Evolutionary conservation across 2,113 vertebrate genomes (phyloP), one percentile per base, ranked within the genome.

Genomic region (Anhinga anhinga): DNA sequence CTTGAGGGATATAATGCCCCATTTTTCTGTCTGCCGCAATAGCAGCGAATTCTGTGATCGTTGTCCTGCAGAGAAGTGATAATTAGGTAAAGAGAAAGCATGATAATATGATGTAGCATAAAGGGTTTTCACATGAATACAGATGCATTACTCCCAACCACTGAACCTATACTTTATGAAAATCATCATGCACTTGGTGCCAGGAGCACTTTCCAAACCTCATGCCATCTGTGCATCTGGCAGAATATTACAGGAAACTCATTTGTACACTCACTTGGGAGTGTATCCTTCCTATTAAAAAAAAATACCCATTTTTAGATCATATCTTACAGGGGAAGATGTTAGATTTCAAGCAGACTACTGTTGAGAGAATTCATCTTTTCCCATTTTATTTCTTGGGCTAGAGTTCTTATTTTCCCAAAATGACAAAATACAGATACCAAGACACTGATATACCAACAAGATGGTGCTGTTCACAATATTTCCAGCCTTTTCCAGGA

Each of bases 191-290:
- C 62, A 36, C 38, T 90, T 86, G 47, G 87, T 86, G 47, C 63
- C 71, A 95, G 82, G 71, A 94, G 72, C 63, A 71, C 63, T 94
- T 90, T 67, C 55, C 62, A 87, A 61, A 62, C 90, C 78, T 92
- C 55, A 17, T 47, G 55, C 93, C 92, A 92, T 97, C 95, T 97
- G 92, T 95, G 92, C 79, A 74, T 78, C 85, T 94, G 92, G 90
- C 90, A 96, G 85, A 71, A 42, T 78, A 52, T 78, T 70, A 78
- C 34, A 47, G 56, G 55, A 84, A 95, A 78, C 38, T 92, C 29
- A 81, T 88, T 93, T 88, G 44, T 86, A 56, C 21, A 29, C 63
- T 73, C 71, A 42, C 72, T 81, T 81, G 88, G 59, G 86, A 94
- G 23, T 25, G 23, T 47, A 62, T 62, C 47, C 50, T 96, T 90